These are phyloP conservation scores for Dendrophyllia cribrosa DNA, from an alignment of 64 coral and sea anemone species.

Conservation along the genomic window DNA sequence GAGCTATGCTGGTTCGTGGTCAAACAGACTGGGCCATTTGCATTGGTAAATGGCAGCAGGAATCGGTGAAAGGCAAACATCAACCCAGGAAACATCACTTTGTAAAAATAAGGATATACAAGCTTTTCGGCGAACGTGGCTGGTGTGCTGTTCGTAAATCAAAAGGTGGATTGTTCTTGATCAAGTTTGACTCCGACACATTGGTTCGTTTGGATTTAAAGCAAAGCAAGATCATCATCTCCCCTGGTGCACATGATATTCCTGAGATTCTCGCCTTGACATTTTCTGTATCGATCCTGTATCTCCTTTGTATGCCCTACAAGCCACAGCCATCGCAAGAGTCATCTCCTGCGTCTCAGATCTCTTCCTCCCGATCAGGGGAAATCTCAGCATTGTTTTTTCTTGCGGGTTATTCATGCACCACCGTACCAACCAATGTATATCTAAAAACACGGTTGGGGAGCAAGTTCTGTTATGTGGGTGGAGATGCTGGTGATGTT, in stretches of 20 bases:
- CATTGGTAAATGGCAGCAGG: not conserved
- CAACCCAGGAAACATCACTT: not conserved
- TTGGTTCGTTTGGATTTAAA: conserved; percentile 11
- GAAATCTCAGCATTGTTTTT: not conserved
- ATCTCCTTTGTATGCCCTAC: conserved; percentile 48
- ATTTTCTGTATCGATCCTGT: conserved; percentile 5
- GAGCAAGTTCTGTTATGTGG: not conserved
- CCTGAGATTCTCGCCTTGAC: conserved; percentile 30
- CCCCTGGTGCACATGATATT: not conserved
- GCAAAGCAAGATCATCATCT: not conserved
- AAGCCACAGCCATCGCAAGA: not conserved
- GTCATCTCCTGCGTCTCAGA: not conserved
- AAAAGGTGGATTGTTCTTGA: conserved; percentile 18
- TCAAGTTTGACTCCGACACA: not conserved
- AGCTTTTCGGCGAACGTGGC: not conserved
- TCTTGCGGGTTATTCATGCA: no score
- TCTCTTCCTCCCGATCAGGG: not conserved
- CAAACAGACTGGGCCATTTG: not conserved
- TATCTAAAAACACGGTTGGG: no score
- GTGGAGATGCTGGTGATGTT: not conserved
- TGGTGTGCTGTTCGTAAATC: conserved; percentile 49
- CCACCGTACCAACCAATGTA: no score
- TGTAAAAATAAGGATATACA: conserved; percentile 23
- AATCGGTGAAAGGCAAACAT: not conserved
- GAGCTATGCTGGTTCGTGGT: not conserved